Evolutionary conservation across 2,888 invertebrate species (phyloP).

Genomic region (Drosophila longiperda): DNA sequence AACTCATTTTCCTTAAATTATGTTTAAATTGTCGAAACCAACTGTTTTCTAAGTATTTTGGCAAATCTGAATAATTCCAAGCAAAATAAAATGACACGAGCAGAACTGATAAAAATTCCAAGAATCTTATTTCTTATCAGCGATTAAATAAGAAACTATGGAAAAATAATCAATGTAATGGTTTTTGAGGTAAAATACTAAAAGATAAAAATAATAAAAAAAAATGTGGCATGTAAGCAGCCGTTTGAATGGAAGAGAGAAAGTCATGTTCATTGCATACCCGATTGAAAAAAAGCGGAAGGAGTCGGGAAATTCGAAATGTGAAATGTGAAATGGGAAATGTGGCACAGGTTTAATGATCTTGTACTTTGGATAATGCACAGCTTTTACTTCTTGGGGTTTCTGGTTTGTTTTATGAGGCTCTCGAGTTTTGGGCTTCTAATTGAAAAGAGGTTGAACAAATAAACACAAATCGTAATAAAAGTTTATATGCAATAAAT

Average conservation of each 20-base stretch:
- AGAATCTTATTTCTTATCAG: not conserved
- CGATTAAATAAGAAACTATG: not conserved
- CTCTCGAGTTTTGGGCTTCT: constrained; percentile 56
- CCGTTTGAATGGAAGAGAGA: not conserved
- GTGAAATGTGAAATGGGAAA: not conserved
- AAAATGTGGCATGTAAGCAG: not conserved
- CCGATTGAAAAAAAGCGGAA: not conserved
- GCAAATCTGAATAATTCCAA: not conserved
- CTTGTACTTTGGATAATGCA: constrained; percentile 21
- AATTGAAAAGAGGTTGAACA: constrained; percentile 75
- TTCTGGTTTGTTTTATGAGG: constrained; percentile 42
- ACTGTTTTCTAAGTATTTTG: not conserved
- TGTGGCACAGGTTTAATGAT: not conserved
- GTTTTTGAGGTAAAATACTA: not conserved
- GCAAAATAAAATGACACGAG: not conserved
- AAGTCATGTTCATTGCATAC: not conserved
- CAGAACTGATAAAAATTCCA: not conserved
- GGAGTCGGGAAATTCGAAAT: not conserved
- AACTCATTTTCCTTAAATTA: not conserved
- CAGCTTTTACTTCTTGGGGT: constrained; percentile 7
- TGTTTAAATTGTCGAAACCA: not conserved
- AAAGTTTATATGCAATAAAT: constrained; percentile 84
- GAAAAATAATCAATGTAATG: not conserved
- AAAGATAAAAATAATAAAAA: not conserved
- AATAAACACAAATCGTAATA: constrained; percentile 79